These are phyloP conservation scores for Notiomystis cincta DNA, from an alignment of 2,113 vertebrate genomes.

Conservation along the genomic window DNA sequence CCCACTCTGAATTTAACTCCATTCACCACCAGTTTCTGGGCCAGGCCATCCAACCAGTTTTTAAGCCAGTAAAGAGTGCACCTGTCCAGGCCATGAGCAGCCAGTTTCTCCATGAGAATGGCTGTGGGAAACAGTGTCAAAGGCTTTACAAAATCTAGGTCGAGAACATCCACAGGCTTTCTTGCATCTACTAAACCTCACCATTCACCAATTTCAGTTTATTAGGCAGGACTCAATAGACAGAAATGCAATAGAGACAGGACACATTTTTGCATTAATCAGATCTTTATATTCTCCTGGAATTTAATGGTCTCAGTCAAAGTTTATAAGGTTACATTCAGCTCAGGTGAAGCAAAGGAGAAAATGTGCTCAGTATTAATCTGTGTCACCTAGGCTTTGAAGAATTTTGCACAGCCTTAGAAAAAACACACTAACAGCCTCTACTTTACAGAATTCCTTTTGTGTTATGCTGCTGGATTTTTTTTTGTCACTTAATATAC, in stretches of 20 bases:
- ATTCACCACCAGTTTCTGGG: not conserved
- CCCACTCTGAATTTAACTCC: accelerated
- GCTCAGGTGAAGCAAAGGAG: not conserved
- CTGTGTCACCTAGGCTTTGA: not conserved
- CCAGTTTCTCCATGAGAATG: not conserved
- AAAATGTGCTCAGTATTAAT: not conserved
- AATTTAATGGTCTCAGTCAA: not conserved
- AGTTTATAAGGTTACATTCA: not conserved
- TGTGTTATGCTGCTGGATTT: not conserved
- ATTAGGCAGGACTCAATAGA: not conserved
- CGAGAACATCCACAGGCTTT: not conserved
- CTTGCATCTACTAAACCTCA: not conserved
- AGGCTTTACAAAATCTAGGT: not conserved
- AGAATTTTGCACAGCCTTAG: not conserved
- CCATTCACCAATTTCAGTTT: not conserved
- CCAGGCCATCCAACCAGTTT: not conserved
- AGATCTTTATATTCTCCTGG: not conserved
- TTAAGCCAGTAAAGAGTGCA: not conserved
- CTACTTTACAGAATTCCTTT: not conserved
- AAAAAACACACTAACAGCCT: not conserved
- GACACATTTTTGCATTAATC: not conserved
- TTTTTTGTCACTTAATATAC: not conserved
- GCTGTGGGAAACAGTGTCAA: not conserved
- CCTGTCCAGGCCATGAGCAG: not conserved
- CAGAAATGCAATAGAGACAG: not conserved